Base-by-base conservation (phyloP, 23 tunicate species). In the Oikopleura dioica region DNA sequence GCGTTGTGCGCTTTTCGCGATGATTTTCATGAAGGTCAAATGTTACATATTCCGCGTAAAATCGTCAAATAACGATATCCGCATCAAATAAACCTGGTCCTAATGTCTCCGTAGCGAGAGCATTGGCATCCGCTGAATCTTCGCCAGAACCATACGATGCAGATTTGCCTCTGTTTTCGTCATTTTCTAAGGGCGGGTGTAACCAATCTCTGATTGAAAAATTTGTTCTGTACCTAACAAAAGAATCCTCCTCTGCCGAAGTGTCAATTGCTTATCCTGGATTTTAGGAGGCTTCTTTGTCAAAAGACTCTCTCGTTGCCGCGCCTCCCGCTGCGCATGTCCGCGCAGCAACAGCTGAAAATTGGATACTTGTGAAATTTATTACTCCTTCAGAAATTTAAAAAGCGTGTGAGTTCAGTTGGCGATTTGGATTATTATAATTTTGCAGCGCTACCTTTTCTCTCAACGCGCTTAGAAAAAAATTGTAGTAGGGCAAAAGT, bases 281-380 rank as follows among this genome's bases (percentile, higher is more conserved):
- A 16, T 63, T 28, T 63, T 63, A 12, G 29, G 72, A 23, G 16
- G 16, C 33, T 63, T 63, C 33, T 23, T 2, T 21, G 16, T 63
- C 26, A 63, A 28, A 12, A 63, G 26, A 23, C 26, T 4, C 2
- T 24, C 72, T 28, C 72, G 29, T 28, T 63, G 72, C 72, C 72
- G 72, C 26, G 72, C 16, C 26, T 63, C 72, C 72, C 72, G 72
- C 72, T 63, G 72, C 16, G 72, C 72, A 28, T 31, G 16, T 21
- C 72, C 72, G 32, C 72, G 72, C 72, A 63, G 26, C 26, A 63
- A 63, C 72, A 63, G 33, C 72, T 63, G 72, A n/a, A n/a, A n/a
- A n/a, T n/a, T n/a, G n/a, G n/a, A n/a, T n/a, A n/a, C n/a, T n/a
- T n/a, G n/a, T n/a, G n/a, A n/a, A n/a, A n/a, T n/a, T n/a, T n/a